Evolutionary conservation across 2,113 vertebrate species (phyloP).

Genomic region (Malurus alboscapulatus): DNA sequence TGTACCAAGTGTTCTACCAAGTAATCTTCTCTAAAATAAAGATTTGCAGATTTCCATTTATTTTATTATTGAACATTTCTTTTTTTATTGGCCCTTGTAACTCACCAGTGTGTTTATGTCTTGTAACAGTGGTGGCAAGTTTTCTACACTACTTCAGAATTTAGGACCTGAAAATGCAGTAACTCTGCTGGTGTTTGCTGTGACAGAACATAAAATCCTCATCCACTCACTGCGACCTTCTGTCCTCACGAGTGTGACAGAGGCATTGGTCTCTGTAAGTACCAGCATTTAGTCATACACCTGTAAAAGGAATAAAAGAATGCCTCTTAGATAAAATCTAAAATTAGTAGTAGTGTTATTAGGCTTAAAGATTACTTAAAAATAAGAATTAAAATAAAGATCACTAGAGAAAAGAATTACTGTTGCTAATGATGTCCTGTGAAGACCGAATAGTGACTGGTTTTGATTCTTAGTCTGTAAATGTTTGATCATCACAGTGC

Average conservation of each 20-base stretch:
- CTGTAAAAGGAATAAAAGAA: not conserved
- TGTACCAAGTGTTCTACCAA: not conserved
- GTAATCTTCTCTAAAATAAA: not conserved
- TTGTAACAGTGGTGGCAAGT: conserved; percentile 86
- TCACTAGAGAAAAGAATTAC: not conserved
- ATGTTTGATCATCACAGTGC: not conserved
- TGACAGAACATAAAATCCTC: conserved; percentile 98
- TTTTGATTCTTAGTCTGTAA: not conserved
- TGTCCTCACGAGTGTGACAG: conserved; percentile 96
- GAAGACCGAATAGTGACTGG: not conserved
- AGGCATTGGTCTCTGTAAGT: conserved; percentile 97
- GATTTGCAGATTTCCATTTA: not conserved
- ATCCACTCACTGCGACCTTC: conserved; percentile 95
- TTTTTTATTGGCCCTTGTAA: not conserved
- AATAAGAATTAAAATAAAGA: not conserved
- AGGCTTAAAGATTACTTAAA: not conserved
- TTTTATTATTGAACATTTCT: not conserved
- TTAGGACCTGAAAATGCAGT: conserved; percentile 94
- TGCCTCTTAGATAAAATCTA: not conserved
- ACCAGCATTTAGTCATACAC: not conserved
- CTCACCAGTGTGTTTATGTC: not conserved
- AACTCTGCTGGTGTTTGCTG: conserved; percentile 91
- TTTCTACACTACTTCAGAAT: conserved; percentile 93
- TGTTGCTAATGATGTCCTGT: not conserved
- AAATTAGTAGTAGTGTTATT: not conserved